phyloP scores from a whole-genome alignment of 2,888 invertebrate genomes.

The Diarsia rubi region DNA sequence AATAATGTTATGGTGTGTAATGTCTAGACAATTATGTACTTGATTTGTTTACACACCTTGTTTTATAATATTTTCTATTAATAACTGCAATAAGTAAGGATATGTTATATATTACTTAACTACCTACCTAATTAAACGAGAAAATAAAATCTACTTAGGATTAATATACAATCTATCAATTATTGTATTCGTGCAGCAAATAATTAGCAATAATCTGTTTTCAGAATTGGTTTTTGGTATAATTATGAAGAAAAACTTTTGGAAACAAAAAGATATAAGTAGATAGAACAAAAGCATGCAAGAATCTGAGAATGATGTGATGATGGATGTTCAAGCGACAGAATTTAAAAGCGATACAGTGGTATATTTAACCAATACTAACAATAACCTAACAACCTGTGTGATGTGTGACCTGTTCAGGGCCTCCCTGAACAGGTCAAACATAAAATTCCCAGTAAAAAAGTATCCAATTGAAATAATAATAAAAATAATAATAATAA shows the following conservation, averaged over 20 bases:
- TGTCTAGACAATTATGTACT: constrained; percentile 45
- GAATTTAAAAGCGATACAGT: neutral
- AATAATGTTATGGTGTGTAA: constrained; percentile 29
- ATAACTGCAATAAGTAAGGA: neutral
- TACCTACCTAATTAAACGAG: neutral
- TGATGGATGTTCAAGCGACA: neutral
- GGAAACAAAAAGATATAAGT: neutral
- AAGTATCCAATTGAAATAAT: constrained; percentile 41
- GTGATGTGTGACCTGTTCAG: no score
- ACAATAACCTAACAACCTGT: neutral
- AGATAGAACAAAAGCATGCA: neutral
- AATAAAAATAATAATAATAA: no score
- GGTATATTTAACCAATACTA: neutral
- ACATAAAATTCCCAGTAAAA: constrained; percentile 23
- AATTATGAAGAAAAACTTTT: neutral
- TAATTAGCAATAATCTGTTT: constrained; percentile 10
- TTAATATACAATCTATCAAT: no score
- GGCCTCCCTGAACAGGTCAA: constrained; percentile 2
- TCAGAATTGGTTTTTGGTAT: neutral
- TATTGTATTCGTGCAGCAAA: neutral
- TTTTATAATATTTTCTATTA: constrained; percentile 31
- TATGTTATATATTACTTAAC: no score
- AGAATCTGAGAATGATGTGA: neutral
- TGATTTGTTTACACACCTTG: constrained; percentile 22
- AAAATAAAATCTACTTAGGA: neutral